phyloP scores from a whole-genome alignment of 2,113 vertebrate genomes.

The Anser cygnoides region DNA sequence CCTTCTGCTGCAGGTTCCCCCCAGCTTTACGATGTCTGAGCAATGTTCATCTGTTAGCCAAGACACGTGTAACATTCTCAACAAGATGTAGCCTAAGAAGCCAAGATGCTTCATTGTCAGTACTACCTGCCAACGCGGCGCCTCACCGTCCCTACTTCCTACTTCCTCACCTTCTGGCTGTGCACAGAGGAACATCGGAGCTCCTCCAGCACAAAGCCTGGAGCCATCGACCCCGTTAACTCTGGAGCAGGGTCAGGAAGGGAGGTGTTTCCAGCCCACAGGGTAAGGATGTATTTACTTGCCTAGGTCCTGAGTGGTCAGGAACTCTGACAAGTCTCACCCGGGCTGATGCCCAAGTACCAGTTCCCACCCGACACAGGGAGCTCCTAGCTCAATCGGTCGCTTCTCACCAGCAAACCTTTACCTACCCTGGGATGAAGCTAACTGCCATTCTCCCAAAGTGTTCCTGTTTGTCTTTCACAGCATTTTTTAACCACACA shows the following conservation, averaged over 20 bases:
- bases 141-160: neutral
- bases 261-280: neutral
- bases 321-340: neutral
- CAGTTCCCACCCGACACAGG: rapidly evolving
- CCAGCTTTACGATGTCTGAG: neutral
- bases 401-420: neutral
- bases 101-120: neutral
- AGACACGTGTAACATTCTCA: neutral
- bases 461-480: neutral
- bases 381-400: rapidly evolving
- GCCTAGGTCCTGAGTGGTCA: neutral
- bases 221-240: neutral
- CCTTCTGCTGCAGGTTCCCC: neutral
- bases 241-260: neutral
- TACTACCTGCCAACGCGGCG: neutral
- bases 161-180: too few relatives aligned
- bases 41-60: neutral
- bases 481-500: neutral
- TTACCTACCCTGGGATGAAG: neutral
- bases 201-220: neutral
- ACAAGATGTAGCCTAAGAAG: neutral
- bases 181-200: neutral
- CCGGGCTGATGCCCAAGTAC: rapidly evolving
- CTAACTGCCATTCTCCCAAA: neutral
- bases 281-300: neutral